Conservation (phyloP, 2,888 invertebrate species). For the Meiosimyza platycephala region DNA sequence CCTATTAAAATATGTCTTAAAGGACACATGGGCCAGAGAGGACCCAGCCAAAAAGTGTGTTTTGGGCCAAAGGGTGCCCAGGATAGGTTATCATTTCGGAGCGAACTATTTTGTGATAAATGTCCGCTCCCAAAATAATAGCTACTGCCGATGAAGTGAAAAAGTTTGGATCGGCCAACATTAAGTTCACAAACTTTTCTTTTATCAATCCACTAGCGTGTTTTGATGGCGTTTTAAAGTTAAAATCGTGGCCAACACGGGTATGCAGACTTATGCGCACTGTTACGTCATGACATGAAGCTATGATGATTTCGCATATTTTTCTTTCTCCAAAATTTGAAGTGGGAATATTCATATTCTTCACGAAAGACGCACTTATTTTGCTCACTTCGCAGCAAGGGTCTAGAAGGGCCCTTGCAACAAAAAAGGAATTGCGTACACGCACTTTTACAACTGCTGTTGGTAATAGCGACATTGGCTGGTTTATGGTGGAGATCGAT, state of each 20-base stretch:
- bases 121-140: conserved; percentile 7
- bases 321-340: not conserved
- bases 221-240: not conserved
- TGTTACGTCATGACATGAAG: not conserved
- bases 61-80: conserved; percentile 20
- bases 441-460: not conserved
- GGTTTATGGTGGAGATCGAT: not conserved
- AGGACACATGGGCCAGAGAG: conserved; percentile 31
- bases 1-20: conserved; percentile 7
- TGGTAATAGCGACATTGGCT: not conserved
- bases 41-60: conserved; percentile 22
- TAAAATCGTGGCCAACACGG: not conserved
- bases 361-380: not conserved
- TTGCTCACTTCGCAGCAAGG: not conserved
- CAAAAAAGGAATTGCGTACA: not conserved
- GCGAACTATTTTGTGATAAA: conserved; percentile 1
- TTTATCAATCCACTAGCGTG: not conserved
- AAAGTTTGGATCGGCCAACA: conserved; percentile 15
- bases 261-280: not conserved
- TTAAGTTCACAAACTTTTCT: conserved; percentile 4
- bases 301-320: not conserved
- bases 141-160: not conserved
- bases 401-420: not conserved
- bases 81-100: not conserved
- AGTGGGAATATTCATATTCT: not conserved